A percentile compares a stretch with the other conserved stretches of the same genome.
These are phyloP conservation scores for Solenodon paradoxus DNA, from an alignment of 2,113 vertebrate genomes.

Conservation along the genomic window DNA sequence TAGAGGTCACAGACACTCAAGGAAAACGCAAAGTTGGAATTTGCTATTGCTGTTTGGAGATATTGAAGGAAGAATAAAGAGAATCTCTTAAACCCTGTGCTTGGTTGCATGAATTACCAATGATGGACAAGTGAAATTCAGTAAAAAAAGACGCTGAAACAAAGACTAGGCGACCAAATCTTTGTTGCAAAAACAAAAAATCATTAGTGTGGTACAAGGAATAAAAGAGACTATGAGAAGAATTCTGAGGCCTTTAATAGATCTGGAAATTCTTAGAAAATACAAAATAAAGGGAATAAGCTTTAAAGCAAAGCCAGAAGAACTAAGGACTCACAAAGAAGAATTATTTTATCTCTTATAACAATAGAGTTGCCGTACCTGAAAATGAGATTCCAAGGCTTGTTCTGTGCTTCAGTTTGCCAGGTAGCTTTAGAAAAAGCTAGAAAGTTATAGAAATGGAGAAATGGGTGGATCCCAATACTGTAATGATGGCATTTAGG, in stretches of 20 bases:
- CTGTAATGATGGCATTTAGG: not conserved
- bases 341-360: not conserved
- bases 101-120: not conserved
- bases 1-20: not conserved
- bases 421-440: not conserved
- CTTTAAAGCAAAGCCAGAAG: not conserved
- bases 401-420: not conserved
- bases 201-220: not conserved
- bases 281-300: not conserved
- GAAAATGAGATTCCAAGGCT: not conserved
- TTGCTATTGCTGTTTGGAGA: not conserved
- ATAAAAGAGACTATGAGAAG: not conserved
- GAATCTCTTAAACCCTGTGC: not conserved
- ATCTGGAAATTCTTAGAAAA: not conserved
- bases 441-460: not conserved
- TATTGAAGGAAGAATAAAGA: not conserved
- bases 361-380: not conserved
- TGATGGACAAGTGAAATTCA: not conserved
- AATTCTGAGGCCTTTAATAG: not conserved
- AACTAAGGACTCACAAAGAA: not conserved
- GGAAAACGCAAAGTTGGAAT: not conserved
- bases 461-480: not conserved
- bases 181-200: not conserved
- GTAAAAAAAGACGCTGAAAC: not conserved
- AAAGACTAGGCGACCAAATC: not conserved